A percentile compares a stretch with the other conserved stretches of the same genome.
Conservation (phyloP, 2,797 vertebrate species). For the Malurus splendens region DNA sequence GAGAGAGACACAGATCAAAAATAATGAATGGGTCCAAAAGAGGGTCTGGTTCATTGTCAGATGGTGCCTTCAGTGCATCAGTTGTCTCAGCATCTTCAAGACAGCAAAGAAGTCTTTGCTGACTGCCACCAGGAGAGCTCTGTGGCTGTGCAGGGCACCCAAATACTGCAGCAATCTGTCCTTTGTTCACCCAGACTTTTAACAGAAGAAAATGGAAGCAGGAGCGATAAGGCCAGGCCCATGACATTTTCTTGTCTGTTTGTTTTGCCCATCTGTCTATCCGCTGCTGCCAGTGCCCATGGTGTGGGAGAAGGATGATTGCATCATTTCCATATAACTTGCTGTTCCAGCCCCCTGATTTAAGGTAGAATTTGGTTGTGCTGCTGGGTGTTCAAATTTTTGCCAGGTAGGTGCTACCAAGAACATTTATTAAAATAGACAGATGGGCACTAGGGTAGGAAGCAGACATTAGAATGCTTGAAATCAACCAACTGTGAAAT, state of each 20-base stretch:
- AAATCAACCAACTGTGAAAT: constrained; percentile 66
- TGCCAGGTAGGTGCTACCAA: constrained; percentile 48
- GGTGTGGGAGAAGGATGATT: constrained; percentile 8
- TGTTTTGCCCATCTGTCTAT: constrained; percentile 14
- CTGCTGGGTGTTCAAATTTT: background rate
- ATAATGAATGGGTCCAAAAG: constrained; percentile 37
- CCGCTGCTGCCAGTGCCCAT: constrained; percentile 32
- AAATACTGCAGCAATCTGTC: background rate
- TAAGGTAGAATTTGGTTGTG: constrained; percentile 23
- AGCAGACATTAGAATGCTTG: constrained; percentile 56
- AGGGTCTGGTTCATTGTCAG: background rate
- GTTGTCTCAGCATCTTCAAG: constrained; percentile 8
- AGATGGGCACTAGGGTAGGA: constrained; percentile 39
- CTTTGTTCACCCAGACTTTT: background rate
- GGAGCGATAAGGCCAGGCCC: background rate
- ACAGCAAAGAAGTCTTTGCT: background rate
- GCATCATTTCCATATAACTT: background rate
- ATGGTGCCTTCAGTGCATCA: constrained; percentile 14
- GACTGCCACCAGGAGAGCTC: background rate
- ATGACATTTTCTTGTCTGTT: background rate
- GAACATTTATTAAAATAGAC: constrained; percentile 60
- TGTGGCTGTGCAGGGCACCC: background rate
- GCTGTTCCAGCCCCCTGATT: constrained; percentile 1
- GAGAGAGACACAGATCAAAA: constrained; percentile 14
- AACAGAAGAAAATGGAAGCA: background rate